Conservation (phyloP, 2,888 invertebrate genomes). For the Athalia circularis region DNA sequence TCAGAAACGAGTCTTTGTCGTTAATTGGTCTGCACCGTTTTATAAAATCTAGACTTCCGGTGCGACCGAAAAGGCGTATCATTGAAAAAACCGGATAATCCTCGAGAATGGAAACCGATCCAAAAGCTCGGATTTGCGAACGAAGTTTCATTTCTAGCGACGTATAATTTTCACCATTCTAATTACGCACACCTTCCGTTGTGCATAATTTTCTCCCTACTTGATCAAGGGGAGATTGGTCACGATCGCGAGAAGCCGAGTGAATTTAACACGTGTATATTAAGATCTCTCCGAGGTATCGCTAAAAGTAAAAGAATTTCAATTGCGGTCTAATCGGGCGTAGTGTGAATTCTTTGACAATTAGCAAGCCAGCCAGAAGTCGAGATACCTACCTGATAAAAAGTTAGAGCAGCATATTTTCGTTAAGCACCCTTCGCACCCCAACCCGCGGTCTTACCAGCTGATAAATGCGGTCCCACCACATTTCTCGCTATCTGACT, state of each 20-base stretch:
- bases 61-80: neutral
- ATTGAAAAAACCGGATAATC: too few relatives aligned
- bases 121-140: too few relatives aligned
- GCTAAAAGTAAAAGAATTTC: neutral
- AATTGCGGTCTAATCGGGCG: conserved; percentile 3
- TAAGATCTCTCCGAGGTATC: too few relatives aligned
- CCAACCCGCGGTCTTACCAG: neutral
- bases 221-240: too few relatives aligned
- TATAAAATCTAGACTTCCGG: neutral
- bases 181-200: too few relatives aligned
- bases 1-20: too few relatives aligned
- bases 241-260: too few relatives aligned
- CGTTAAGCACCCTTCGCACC: conserved; percentile 47
- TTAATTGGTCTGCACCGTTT: neutral
- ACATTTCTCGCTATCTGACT: neutral
- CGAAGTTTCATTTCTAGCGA: too few relatives aligned
- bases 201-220: too few relatives aligned
- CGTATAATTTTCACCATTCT: too few relatives aligned
- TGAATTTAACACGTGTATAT: too few relatives aligned
- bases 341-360: conserved; percentile 34
- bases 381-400: conserved; percentile 58
- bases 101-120: too few relatives aligned
- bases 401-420: conserved; percentile 67
- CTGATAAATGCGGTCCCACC: neutral
- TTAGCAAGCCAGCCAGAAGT: conserved; percentile 20